Evolutionary conservation across 2,888 invertebrate genomes (phyloP).

Genomic region (Syritta pipiens): DNA sequence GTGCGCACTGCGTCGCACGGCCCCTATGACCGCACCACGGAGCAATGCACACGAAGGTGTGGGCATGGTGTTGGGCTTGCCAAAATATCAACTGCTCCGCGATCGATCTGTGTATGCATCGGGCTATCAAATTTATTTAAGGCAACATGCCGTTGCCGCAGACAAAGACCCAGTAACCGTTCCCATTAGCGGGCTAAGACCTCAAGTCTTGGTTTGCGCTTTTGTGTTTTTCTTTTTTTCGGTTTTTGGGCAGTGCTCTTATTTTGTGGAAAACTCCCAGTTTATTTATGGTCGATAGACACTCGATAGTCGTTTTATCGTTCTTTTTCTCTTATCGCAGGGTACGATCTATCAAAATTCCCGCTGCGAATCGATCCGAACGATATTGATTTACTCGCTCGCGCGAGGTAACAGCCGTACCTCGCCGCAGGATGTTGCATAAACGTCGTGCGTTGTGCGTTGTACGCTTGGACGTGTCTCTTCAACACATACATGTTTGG

Average conservation of each 20-base stretch:
- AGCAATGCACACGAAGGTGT: slow-evolving; percentile 51
- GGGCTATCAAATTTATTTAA: slow-evolving; percentile 53
- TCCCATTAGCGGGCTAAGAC: slow-evolving; percentile 13
- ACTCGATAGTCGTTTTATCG: slow-evolving; percentile 39
- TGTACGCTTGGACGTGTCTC: slow-evolving; percentile 24
- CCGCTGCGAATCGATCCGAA: slow-evolving; percentile 47
- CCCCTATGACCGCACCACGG: slow-evolving; percentile 43
- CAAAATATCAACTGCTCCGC: slow-evolving; percentile 46
- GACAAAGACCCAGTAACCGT: slow-evolving; percentile 23
- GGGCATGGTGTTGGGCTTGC: slow-evolving; percentile 57
- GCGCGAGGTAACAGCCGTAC: slow-evolving; percentile 25
- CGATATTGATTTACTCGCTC: slow-evolving; percentile 39
- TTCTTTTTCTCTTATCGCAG: slow-evolving; percentile 45
- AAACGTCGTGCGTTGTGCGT: slow-evolving; percentile 8
- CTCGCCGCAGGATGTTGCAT: slow-evolving; percentile 34
- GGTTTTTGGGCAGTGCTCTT: slow-evolving; percentile 14
- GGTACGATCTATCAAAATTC: slow-evolving; percentile 49
- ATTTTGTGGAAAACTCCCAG: slow-evolving; percentile 26
- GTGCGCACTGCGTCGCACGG: too few relatives aligned
- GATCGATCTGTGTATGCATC: slow-evolving; percentile 34
- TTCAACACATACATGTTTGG: slow-evolving; percentile 20
- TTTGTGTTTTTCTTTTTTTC: too few relatives aligned
- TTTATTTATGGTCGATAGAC: slow-evolving; percentile 32
- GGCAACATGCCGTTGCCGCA: slow-evolving; percentile 30
- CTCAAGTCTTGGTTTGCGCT: slow-evolving; percentile 2